Base-by-base conservation (phyloP, 2,113 vertebrate genomes). In the Saccopteryx leptura region DNA sequence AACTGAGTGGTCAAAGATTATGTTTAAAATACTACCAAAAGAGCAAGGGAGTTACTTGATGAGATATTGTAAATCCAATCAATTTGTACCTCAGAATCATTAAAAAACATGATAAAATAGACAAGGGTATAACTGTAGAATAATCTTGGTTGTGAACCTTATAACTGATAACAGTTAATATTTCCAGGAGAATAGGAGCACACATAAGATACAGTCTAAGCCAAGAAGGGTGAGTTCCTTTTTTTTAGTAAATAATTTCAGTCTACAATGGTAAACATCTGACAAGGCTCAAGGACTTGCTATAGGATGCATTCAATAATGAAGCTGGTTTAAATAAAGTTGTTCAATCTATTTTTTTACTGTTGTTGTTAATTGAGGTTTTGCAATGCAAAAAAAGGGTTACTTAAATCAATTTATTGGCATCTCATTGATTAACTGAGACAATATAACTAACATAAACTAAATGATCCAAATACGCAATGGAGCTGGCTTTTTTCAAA, bases 11-110 rank as follows among this genome's bases (percentile, higher is more conserved):
- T 85, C 48, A 91, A 83, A 50, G 91, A 85, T 96, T 88, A 71
- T 71, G 28, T 78, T 52, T 93, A 61, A 39, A 80, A 7, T 3
- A 31, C 5, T 66, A 58, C 21, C 5, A 26, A 75, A 50, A 86
- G 63, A 76, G 3, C 5, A 58, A 94, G 60, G 78, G 13, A 65
- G 31, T 79, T 94, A 52, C 61, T 84, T 71, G 15, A 68, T 66
- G 15, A 95, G 13, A 82, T 56, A 9, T n/a, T 95, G 65, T 76
- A 83, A 94, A 90, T 96, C 46, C 92, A 94, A 86, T 93, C 79
- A 89, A 91, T 17, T 63, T 93, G 39, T 80, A n/a, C 39, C 31
- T 84, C 18, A 17, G 80, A 94, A 75, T 83, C 48, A 56, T 93
- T 87, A 0, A 78, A 91, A 97, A 95, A 68, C 48, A 78, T 63